phyloP scores from a whole-genome alignment of 1,140 invertebrate genomes.

The Pogonognathellus flavescens region DNA sequence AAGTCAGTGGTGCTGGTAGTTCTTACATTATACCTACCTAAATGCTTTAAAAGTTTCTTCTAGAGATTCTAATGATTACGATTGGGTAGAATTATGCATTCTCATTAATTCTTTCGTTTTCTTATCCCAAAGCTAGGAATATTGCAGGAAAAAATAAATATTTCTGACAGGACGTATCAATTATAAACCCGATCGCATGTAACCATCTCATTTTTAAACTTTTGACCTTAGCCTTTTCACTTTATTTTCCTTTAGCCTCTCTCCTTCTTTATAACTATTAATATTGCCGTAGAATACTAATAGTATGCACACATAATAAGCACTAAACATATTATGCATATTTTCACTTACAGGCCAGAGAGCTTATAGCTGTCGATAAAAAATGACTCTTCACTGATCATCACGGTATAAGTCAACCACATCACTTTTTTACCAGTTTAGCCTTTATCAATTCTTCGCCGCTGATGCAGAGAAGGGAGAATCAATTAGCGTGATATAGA shows the following conservation, averaged over 20 bases:
- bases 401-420: background rate
- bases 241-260: constrained; percentile 18
- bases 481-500: constrained; percentile 47
- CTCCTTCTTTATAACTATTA: background rate
- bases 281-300: background rate
- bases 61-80: constrained; percentile 22
- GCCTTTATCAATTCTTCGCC: constrained; percentile 25
- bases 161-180: constrained; percentile 61
- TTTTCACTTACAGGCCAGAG: too few species aligned
- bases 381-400: constrained; percentile 5
- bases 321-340: too few species aligned
- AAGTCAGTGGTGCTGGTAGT: background rate
- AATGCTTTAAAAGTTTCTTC: background rate
- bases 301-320: too few species aligned
- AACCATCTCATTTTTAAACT: constrained; percentile 50
- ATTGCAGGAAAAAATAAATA: constrained; percentile 54
- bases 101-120: constrained; percentile 24
- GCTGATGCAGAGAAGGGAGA: constrained; percentile 12
- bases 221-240: constrained; percentile 55
- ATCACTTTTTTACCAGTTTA: constrained; percentile 24
- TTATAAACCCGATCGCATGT: constrained; percentile 56
- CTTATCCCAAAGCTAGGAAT: constrained; percentile 44
- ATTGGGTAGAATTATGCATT: background rate
- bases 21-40: background rate
- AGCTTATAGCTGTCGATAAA: background rate